Evolutionary conservation across 1,140 invertebrate species (phyloP), one percentile per base, ranked within the genome.

Genomic region (Zaprionus vittiger): DNA sequence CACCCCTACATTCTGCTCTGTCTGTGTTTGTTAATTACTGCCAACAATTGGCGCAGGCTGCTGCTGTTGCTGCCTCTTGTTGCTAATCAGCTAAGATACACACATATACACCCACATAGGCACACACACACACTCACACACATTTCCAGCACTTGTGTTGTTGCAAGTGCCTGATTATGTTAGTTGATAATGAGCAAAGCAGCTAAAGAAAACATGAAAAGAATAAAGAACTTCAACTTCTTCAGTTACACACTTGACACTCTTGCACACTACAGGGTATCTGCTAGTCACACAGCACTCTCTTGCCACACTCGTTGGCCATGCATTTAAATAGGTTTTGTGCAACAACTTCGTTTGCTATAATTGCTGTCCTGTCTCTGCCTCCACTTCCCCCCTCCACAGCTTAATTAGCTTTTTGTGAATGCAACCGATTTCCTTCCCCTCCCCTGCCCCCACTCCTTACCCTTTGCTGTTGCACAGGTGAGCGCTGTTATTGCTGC

Each of bases 121-220:
- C 12, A 77, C 64, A 72, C 22, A 72, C 22, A 47, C 56, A 47
- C 9, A 65, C 7, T 22, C 61, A 15, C 62, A 63, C 72, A 61
- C 62, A 38, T 24, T 34, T 34, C 59, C 44, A 66, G 63, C 24
- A 34, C 17, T 54, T 80, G 44, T 59, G 31, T 59, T 52, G 75
- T 57, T 77, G 34, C 44, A 84, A 89, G 81, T 84, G 78, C 72
- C 76, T 89, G 71, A 84, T 89, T 89, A 89, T 84, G 75, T 90
- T 90, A 81, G 85, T 79, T 90, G 73, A 85, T 90, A 89, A 90
- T 84, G 79, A 90, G 78, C 73, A 55, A 76, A 69, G 63, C 80
- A 71, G 63, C 62, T 37, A 28, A 28, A 49, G 72, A 41, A 62
- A 70, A 62, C 57, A 74, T 26, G 63, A 64, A 54, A 66, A 62